Base-by-base conservation (phyloP, 2,888 invertebrate genomes). In the Eupeodes latifasciatus region DNA sequence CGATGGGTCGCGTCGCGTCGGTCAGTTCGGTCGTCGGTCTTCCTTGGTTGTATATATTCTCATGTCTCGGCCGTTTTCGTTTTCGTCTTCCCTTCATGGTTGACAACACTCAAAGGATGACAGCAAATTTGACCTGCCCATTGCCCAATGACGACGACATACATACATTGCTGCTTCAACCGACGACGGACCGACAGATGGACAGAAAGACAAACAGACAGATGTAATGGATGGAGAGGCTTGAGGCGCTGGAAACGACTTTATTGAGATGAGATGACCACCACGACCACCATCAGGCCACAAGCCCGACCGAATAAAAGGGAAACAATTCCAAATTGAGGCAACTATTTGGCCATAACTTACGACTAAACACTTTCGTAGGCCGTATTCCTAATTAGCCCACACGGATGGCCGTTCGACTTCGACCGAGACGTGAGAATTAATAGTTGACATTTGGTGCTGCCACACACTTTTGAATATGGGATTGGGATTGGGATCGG, bases 361-460 rank as follows among this genome's bases (percentile, higher is more conserved):
- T 85, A 88, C 85, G 62, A 44, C 74, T 59, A 84, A 88, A 88
- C 85, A 88, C 85, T 88, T 88, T 88, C 88, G 88, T 88, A 88
- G 88, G 88, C 88, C 69, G 81, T 88, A 81, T 88, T 85, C 88
- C 88, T 88, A 85, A 88, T 85, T 88, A 88, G 88, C 88, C 88
- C 88, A 85, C 88, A 88, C 88, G 88, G 81, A 85, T 74, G 16
- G 11, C 7, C 16, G 51, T 14, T n/a, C 84, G 84, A 88, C 27
- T 27, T 27, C 27, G 27, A 27, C 27, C 27, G 27, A 27, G 27
- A 27, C 81, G 88, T 85, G 88, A 88, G 88, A 88, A 88, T 88
- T 88, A 85, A 88, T 88, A 88, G 88, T 81, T 85, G 88, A 88
- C 88, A 88, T 74, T 88, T 85, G 85, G 88, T 88, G 69, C 85